Evolutionary conservation across 1,140 invertebrate species (phyloP).

Genomic region (Bicyclus anynana): DNA sequence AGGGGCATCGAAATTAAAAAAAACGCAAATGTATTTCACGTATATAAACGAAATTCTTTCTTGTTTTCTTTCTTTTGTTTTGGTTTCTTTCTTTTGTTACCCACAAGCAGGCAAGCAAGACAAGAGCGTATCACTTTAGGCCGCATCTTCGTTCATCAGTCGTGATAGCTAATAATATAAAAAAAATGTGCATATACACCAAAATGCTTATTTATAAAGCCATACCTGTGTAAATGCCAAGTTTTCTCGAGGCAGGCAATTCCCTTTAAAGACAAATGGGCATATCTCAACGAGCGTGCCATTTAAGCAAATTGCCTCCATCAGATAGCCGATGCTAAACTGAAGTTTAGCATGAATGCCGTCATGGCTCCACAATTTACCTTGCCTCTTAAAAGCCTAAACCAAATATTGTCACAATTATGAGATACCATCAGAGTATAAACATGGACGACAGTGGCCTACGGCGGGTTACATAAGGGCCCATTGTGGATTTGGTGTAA

Average conservation of each 20-base stretch:
- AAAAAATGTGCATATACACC: too few species aligned
- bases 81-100: too few species aligned
- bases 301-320: slow-evolving; percentile 27
- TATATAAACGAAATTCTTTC: too few species aligned
- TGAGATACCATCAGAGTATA: slow-evolving; percentile 67
- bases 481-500: slow-evolving; percentile 20
- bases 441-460: slow-evolving; percentile 59
- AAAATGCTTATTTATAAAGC: not conserved
- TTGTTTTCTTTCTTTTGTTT: too few species aligned
- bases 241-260: slow-evolving; percentile 8
- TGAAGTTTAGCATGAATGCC: too few species aligned
- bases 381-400: slow-evolving; percentile 54
- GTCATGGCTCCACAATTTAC: slow-evolving; percentile 52
- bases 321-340: slow-evolving; percentile 44
- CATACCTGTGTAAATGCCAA: not conserved
- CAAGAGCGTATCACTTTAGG: too few species aligned
- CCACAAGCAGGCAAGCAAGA: too few species aligned
- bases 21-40: too few species aligned
- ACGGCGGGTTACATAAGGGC: slow-evolving; percentile 46
- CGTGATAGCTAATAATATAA: too few species aligned
- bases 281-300: slow-evolving; percentile 10
- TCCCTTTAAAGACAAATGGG: slow-evolving; percentile 10
- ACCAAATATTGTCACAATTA: slow-evolving; percentile 75
- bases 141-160: too few species aligned
- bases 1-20: too few species aligned